Evolutionary conservation across 1,140 invertebrate species (phyloP).

Genomic region (Physella acuta): DNA sequence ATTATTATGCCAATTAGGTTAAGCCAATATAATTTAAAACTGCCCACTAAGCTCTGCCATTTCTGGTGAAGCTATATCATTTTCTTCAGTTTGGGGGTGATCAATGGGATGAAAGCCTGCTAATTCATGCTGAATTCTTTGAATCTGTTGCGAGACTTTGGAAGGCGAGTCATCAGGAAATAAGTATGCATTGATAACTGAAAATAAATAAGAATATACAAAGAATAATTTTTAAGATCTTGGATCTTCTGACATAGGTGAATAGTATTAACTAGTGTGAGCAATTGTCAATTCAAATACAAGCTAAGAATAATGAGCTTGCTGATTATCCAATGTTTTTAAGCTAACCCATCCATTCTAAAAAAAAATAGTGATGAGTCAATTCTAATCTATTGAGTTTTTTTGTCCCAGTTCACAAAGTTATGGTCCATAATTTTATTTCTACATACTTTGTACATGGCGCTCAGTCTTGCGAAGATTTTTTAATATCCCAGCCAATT

Average conservation of each 20-base stretch:
- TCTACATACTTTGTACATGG: conserved; percentile 63
- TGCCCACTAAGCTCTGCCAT: conserved; percentile 28
- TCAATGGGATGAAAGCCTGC: conserved; percentile 55
- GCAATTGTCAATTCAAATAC: background rate
- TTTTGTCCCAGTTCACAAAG: background rate
- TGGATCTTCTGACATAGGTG: background rate
- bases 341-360: background rate
- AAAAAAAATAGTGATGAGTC: background rate
- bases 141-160: conserved; percentile 50
- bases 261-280: background rate
- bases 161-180: conserved; percentile 35
- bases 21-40: too few relatives aligned
- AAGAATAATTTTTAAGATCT: too few relatives aligned
- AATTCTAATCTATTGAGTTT: background rate
- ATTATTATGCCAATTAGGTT: too few relatives aligned
- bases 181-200: conserved; percentile 38
- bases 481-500: conserved; percentile 66
- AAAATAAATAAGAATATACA: too few relatives aligned
- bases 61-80: conserved; percentile 39
- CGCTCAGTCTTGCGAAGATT: conserved; percentile 68
- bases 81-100: conserved; percentile 38
- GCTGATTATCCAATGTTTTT: background rate
- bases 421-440: background rate
- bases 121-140: conserved; percentile 49
- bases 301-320: background rate